Evolutionary conservation across 1,140 invertebrate genomes (phyloP), one percentile per base, ranked within the genome.

Genomic region (Ceratoteleas bidentatus): DNA sequence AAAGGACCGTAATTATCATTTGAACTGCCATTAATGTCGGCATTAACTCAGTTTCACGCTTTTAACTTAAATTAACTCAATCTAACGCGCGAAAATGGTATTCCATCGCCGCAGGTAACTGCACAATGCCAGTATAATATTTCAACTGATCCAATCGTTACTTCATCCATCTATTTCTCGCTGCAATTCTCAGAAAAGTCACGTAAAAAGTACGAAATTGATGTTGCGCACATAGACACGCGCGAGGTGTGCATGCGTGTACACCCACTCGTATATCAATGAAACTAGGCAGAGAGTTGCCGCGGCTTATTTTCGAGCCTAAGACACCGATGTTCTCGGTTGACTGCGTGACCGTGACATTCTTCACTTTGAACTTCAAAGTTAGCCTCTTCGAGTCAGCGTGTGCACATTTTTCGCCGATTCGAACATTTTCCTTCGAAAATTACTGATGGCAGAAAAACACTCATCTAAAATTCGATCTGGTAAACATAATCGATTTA

Each of bases 331-430:
- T 77, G 62, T 77, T 74, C 50, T 53, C 47, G 58, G 70, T 65
- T 68, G 73, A 77, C 73, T 77, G 52, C 72, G 72, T 77, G 79
- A 82, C 79, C 79, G 73, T 81, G 72, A 81, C 79, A 81, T 76
- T 81, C 79, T 81, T 81, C 72, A 60, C 79, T 72, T 76, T 81
- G 72, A 72, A 81, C 66, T 76, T 81, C 66, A 69, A 75, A 75
- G 72, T 81, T 65, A 53, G 58, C 72, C 78, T 75, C 57, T 52
- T 80, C 57, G 54, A 62, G 33, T 68, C 56, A 49, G 54, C 76
- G 58, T 50, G 64, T 47, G 62, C 58, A 54, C 66, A 65, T 73
- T 61, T 73, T 56, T 64, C 52, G 53, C 68, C 16, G 6, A 43
- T 43, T 43, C 40, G 40, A 11, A 36, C 40, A 11, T 7, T 11